Evolutionary conservation across 2,888 invertebrate genomes (phyloP).

Genomic region (Bombylius major): DNA sequence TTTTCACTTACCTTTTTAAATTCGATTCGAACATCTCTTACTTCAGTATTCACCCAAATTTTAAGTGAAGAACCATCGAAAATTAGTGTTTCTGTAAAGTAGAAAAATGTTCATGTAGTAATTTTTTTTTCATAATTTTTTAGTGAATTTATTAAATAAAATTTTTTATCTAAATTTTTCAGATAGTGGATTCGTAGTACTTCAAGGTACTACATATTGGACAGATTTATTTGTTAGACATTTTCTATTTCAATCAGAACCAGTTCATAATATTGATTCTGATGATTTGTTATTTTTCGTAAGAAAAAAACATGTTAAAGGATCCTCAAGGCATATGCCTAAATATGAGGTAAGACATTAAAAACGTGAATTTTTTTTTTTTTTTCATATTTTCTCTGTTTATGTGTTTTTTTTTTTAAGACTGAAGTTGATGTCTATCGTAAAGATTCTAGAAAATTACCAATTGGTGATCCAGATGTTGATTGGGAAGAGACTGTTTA

Average conservation of each 20-base stretch:
- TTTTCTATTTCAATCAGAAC: conserved; percentile 82
- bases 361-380: neutral
- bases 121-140: no score
- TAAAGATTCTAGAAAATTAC: conserved; percentile 91
- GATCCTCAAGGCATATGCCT: conserved; percentile 73
- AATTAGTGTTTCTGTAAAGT: no score
- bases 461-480: conserved; percentile 88
- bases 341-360: conserved; percentile 63
- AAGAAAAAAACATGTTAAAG: conserved; percentile 80
- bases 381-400: neutral
- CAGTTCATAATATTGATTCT: conserved; percentile 62
- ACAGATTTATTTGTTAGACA: conserved; percentile 88
- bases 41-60: no score
- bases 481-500: conserved; percentile 99
- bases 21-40: no score
- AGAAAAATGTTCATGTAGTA: no score
- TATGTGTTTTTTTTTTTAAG: conserved; percentile 38
- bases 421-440: conserved; percentile 95
- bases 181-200: conserved; percentile 86
- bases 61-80: no score
- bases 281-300: conserved; percentile 95
- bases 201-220: conserved; percentile 91
- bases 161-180: conserved; percentile 13
- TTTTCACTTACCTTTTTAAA: no score
- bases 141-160: no score